Evolutionary conservation across 2,888 invertebrate species (phyloP).

Genomic region (Andrena minutula): DNA sequence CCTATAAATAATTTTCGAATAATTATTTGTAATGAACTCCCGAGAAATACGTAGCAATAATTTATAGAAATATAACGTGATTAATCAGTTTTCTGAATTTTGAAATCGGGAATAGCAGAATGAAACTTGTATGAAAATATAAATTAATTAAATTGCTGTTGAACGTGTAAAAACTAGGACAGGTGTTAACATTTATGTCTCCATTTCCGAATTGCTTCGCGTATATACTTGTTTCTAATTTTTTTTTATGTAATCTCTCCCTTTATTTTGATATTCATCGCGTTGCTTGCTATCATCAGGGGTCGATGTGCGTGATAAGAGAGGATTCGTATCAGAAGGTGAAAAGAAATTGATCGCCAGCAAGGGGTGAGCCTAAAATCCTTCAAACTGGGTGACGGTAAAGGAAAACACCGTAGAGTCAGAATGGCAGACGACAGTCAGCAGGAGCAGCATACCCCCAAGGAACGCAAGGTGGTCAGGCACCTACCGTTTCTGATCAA

Average conservation of each 20-base stretch:
- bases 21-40: too few species aligned
- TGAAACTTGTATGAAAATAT: neutral
- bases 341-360: constrained; percentile 55
- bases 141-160: constrained; percentile 1
- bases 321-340: constrained; percentile 20
- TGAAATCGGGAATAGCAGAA: too few species aligned
- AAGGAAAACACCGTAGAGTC: constrained; percentile 85
- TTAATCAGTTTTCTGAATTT: neutral
- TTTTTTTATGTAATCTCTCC: constrained; percentile 10
- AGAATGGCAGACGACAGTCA: constrained; percentile 89
- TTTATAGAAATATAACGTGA: too few species aligned
- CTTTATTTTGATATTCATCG: constrained; percentile 50
- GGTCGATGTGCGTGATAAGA: constrained; percentile 52
- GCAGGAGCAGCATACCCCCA: constrained; percentile 85
- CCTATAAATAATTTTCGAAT: too few species aligned
- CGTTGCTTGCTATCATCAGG: constrained; percentile 40
- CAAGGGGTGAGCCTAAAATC: constrained; percentile 60
- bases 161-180: neutral
- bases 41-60: too few species aligned
- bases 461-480: constrained; percentile 84
- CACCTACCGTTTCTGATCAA: constrained; percentile 87
- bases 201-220: neutral
- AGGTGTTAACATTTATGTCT: neutral
- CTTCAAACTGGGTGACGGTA: constrained; percentile 84
- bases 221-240: constrained; percentile 5